Base-by-base conservation (phyloP, 2,888 invertebrate genomes). In the Eurois occulta region DNA sequence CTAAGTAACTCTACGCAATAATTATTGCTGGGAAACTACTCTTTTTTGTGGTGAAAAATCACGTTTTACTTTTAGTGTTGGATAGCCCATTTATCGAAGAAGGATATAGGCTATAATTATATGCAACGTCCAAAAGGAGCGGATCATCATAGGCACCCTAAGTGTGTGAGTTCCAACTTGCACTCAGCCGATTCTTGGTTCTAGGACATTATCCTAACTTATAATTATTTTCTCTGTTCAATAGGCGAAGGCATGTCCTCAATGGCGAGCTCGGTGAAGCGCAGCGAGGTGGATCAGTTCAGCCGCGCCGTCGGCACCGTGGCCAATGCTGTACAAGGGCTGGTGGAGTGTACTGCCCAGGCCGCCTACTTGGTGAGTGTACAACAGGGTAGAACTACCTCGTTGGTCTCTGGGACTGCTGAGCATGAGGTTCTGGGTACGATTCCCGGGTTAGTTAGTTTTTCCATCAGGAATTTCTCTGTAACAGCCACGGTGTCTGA, bases 331-430 rank as follows among this genome's bases (percentile, higher is more conserved):
- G 99, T 99, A 75, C 99, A 99, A 91, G 99, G 98, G 0, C 96
- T 99, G 41, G 98, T 99, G 43, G 99, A 99, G 96, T 98, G 99
- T 67, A 98, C 99, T 0, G 99, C 99, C 1, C 99, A 99, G 95
- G 98, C 99, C 0, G 99, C 99, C 0, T 99, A 99, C 93, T 96
- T 99, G 89, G 98, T 97, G n/a, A 75, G 76, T 60, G 8, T 1
- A 16, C 16, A 11, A n/a, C 55, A 24, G 21, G 8, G 8, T 52
- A 24, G 16, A 3, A 52, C 52, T 18, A 18, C 46, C 4, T 18
- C 43, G 16, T 16, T 16, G 16, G 4, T 46, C 5, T 46, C 21
- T 18, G 5, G 21, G 48, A 24, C 8, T 48, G 48, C 48, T 21
- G 21, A 21, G 7, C 2, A 7, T 21, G 7, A 7, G 48, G 48